Base-by-base conservation (phyloP, 2,113 vertebrate species). In the Hymenochirus boettgeri region DNA sequence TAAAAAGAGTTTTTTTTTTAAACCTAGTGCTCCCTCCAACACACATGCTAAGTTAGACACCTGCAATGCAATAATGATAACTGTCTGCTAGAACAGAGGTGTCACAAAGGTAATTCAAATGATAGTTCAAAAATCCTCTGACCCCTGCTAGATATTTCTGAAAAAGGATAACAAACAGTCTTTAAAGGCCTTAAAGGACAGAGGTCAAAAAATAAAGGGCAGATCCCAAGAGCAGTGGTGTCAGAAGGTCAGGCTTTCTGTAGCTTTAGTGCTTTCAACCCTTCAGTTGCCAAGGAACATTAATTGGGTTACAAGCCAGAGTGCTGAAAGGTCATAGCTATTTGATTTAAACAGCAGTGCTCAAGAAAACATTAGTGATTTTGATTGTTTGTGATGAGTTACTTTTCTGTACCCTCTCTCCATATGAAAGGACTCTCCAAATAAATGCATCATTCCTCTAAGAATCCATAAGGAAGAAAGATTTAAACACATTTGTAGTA, bases 161-260 rank as follows among this genome's bases (percentile, higher is more conserved):
- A 57, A 29, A 65, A 65, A 65, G 50, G 37, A 57, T 57, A 27
- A 57, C 31, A 50, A 23, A 50, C 46, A 26, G 63, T 31, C 63
- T 57, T 65, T 57, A 25, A 65, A 50, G 54, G 48, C 74, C 74
- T 65, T 70, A 70, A 57, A 69, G 73, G 27, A 67, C 61, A 65
- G 25, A 72, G 73, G 75, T 42, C 71, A 1, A 63, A 17, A 70
- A 71, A 45, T 15, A 24, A 18, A 69, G 77, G 63, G 71, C 61
- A 74, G 61, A 56, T 69, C 65, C 73, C 69, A 73, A 74, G 70
- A 71, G 51, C 7, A 31, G 50, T 10, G 9, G 3, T 52, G 51
- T 65, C 57, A 61, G 15, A 15, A 50, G 33, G 62, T 24, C 72
- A 56, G 8, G 10, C 22, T 50, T 27, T 5, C 3, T 3, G 35